Evolutionary conservation across 2,797 vertebrate species (phyloP), one percentile per base, ranked within the genome.

Genomic region (Typhlichthys eigenmanni): DNA sequence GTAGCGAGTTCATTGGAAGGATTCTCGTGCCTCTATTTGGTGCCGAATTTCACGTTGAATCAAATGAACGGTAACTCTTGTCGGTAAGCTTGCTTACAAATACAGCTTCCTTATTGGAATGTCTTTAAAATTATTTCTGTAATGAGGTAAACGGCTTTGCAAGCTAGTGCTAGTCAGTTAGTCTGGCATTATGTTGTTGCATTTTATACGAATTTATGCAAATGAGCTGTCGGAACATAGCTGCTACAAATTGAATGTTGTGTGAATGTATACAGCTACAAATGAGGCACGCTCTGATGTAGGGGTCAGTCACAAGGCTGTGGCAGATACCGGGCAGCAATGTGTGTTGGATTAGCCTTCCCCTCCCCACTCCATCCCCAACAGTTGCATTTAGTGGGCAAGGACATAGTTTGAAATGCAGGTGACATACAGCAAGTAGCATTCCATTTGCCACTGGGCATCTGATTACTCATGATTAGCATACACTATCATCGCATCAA

Each of bases 401-500:
- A 91, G 90, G 92, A 91, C 88, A 89, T 91, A 76, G 91, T 93
- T 96, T 95, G 95, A 95, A 95, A 96, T 96, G 94, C 94, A 93
- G 94, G 93, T 94, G 95, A 94, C 94, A 94, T 89, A 92, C 90
- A 85, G 86, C 89, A 91, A 89, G 88, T 93, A 91, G 92, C 86
- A 89, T 93, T 73, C 90, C 91, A 87, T 94, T 96, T 95, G 93
- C 92, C 91, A 86, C 85, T 91, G 89, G 93, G 92, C 91, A 92
- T 93, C 93, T 95, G 94, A 95, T 96, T 95, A 95, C 94, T 92
- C 89, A 77, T 91, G 92, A 96, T 97, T 95, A 96, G 93, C 95
- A 96, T 98, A 95, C 86, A 97, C 98, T 97, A 97, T 95, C 96
- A 96, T 95, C 94, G 92, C 92, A 95, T 96, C 95, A 95, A 89